Conservation (phyloP, 2,797 vertebrate species). For the Ctenopoma kingsleyae region DNA sequence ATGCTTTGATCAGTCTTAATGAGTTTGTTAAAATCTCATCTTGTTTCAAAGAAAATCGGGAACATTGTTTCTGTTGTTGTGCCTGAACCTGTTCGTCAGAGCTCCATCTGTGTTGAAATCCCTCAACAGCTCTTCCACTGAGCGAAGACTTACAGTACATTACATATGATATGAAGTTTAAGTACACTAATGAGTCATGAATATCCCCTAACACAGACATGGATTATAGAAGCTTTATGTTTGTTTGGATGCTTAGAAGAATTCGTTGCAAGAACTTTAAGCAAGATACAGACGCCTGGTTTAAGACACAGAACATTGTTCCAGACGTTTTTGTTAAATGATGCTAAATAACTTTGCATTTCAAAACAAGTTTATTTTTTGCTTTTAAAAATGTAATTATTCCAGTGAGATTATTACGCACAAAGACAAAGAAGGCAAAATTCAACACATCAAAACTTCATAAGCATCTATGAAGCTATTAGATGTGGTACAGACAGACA, state of each 20-base stretch:
- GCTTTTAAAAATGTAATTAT: no score
- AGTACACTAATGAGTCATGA: neutral
- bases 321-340: neutral
- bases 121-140: neutral
- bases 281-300: slow-evolving; percentile 24
- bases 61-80: slow-evolving; percentile 19
- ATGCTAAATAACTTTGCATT: no score
- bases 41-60: slow-evolving; percentile 3
- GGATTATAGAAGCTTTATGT: slow-evolving; percentile 19
- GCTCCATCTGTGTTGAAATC: slow-evolving; percentile 12
- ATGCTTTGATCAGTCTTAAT: slow-evolving; percentile 44
- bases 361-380: no score
- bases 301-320: slow-evolving; percentile 17
- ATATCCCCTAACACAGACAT: slow-evolving; percentile 19
- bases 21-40: neutral
- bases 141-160: slow-evolving; percentile 14
- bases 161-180: neutral
- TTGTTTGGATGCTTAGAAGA: slow-evolving; percentile 4
- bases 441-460: neutral
- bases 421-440: no score
- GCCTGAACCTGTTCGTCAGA: slow-evolving; percentile 26
- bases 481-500: neutral
- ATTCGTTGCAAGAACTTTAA: slow-evolving; percentile 21
- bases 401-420: neutral
- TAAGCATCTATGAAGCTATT: neutral